Base-by-base conservation (phyloP, 2,888 invertebrate genomes). In the Sericinus montela region DNA sequence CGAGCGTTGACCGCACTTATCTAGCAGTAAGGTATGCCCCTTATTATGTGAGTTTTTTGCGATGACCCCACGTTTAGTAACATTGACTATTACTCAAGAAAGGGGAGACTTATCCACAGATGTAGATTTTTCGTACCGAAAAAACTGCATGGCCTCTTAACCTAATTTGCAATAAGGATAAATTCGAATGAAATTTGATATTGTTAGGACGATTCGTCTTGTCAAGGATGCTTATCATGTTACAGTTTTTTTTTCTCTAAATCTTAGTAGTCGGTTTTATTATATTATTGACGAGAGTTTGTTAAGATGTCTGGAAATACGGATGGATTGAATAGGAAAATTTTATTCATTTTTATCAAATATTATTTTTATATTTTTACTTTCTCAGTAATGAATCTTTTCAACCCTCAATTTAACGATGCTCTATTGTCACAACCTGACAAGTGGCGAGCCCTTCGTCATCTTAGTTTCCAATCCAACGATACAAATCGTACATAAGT, bases 31-130 rank as follows among this genome's bases (percentile, higher is more conserved):
- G 75, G 75, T 73, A 74, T 69, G 70, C 67, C 66, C 61, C 65
- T 70, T 80, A 78, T 77, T 75, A 79, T 72, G 72, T 69, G 70
- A 72, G 74, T 75, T 77, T 77, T 75, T 73, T 75, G 67, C 65
- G 57, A 55, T 65, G 65, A 59, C 62, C 55, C 60, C 59, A 48
- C 51, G 55, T 57, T 55, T 57, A 48, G 61, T 45, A 61, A 64
- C 65, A 57, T 59, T 53, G 58, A 62, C 61, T 65, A 63, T 62
- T 61, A 63, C 60, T 63, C 58, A 62, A 58, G 60, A 59, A 53
- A 57, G 57, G 53, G 49, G 5, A 49, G 19, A 30, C 35, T 23
- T 49, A 49, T 49, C 40, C 36, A 16, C 23, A 14, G 23, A 49
- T 40, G 40, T 38, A 34, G 44, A 49, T 51, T 48, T 38, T 32